Evolutionary conservation across 2,888 invertebrate genomes (phyloP), one percentile per base, ranked within the genome.

Genomic region (Rhamnusium bicolor): DNA sequence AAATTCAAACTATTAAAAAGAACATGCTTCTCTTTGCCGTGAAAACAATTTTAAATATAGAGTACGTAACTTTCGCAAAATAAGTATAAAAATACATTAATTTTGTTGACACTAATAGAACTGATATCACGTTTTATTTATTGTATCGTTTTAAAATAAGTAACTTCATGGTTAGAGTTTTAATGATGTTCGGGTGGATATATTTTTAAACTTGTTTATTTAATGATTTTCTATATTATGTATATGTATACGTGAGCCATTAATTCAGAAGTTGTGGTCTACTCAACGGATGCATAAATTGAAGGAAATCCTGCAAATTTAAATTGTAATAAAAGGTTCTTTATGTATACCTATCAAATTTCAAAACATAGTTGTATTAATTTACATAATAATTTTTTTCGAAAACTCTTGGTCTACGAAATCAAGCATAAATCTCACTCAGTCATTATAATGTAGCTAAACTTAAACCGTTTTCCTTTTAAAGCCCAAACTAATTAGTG

Each of bases 381-480:
- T 27, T 27, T 27, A 8, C 27, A 14, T 56, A 56, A 24, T 56
- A 56, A 24, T 56, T 56, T 3, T 56, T 56, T 27, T 14, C 24
- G 2, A n/a, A 21, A 54, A 54, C 27, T 27, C 14, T 7, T 27
- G 54, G 54, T 24, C 54, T 56, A 56, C n/a, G 40, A 40, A 40
- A 40, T 40, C 40, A 5, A n/a, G n/a, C 40, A 40, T 40, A 40
- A 40, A 54, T 21, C 12, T 19, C 53, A 10, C 21, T 12, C 10
- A 16, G 29, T 27, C 24, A 24, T 19, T 5, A 29, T 29, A 16
- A 32, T 16, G 58, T 24, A 29, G 14, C 32, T 19, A 14, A 46
- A 46, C 61, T n/a, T 24, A 46, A 14, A n/a, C 46, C 24, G 19
- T 24, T 61, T 61, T 61, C 46, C 24, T 61, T 61, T 61, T 19